Evolutionary conservation across 2,113 vertebrate species (phyloP), one percentile per base, ranked within the genome.

Genomic region (Tinamus guttatus): DNA sequence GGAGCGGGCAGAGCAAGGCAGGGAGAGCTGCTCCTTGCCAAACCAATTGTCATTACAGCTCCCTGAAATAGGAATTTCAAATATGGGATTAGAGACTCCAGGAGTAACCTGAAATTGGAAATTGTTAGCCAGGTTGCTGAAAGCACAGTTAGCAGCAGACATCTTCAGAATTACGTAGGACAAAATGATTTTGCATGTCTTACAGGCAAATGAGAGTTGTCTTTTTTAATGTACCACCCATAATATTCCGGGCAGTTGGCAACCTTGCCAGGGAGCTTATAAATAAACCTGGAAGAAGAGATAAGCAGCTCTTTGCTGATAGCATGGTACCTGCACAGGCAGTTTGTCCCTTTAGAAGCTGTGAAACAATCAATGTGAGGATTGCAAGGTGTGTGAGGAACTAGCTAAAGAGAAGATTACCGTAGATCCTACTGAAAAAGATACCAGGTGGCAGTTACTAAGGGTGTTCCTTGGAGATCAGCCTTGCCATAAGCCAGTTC

Each of bases 21-120:
- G 18, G 8, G 30, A 40, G 67, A 86, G 86, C 20, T 11, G 22
- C 54, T 71, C 81, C 73, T 68, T 70, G 74, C 77, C 93, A 95
- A 92, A 27, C 30, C 74, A 87, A 18, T 68, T 81, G 58, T 64
- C 83, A 79, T 73, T 84, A 89, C 20, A 90, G 40, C 41, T 21
- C 40, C n/a, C 16, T 34, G 65, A 68, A 96, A 89, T 1, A 58
- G 67, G 85, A 85, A 89, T 94, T 94, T 85, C 77, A 58, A 88
- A 89, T 82, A 62, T 9, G 16, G 88, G 86, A 95, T 96, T 93
- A 95, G 62, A 90, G 40, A 76, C 62, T 82, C 20, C 45, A 30
- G 81, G 18, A 73, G 69, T 32, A 58, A 67, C 40, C 92, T 90
- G 69, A 90, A 92, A 95, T 93, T 76, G 81, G 76, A 94, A 85